phyloP scores from a whole-genome alignment of 2,888 invertebrate species.

The Busseola fusca region DNA sequence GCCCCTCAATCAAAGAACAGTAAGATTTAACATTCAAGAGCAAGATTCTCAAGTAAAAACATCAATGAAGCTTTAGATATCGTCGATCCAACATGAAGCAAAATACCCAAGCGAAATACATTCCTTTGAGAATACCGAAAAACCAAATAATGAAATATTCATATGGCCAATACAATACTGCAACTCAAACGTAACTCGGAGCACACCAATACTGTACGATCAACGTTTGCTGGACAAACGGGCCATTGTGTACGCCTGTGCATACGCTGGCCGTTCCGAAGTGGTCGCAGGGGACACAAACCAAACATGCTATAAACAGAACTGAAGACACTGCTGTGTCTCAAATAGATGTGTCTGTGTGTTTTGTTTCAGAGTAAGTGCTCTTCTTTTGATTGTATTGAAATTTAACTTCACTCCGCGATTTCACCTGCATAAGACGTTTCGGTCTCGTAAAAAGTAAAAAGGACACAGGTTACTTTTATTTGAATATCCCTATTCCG shows the following conservation, averaged over 20 bases:
- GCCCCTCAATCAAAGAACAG: too few relatives aligned
- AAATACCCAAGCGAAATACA: slow-evolving; percentile 1
- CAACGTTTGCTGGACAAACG: slow-evolving; percentile 43
- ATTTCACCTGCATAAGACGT: too few relatives aligned
- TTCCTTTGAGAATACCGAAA: slow-evolving; percentile 27
- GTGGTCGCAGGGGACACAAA: slow-evolving; percentile 31
- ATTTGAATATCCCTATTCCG: too few relatives aligned
- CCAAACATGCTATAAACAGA: slow-evolving; percentile 42
- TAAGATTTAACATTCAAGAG: background rate
- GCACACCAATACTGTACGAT: slow-evolving; percentile 34
- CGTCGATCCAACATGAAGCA: background rate
- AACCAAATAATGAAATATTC: slow-evolving; percentile 22
- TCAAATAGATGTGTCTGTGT: slow-evolving; percentile 34
- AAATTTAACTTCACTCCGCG: background rate
- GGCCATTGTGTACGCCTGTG: slow-evolving; percentile 32
- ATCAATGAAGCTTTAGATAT: background rate
- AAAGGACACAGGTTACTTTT: too few relatives aligned
- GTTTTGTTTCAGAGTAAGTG: slow-evolving; percentile 16
- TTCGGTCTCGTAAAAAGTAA: too few relatives aligned
- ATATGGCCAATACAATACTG: slow-evolving; percentile 19
- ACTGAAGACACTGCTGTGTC: slow-evolving; percentile 31
- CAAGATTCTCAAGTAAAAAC: background rate
- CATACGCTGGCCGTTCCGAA: slow-evolving; percentile 18
- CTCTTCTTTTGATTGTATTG: slow-evolving; percentile 15
- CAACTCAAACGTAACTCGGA: slow-evolving; percentile 22